These are phyloP conservation scores for Odontocolon sp. DNA, from an alignment of 2,888 invertebrate species.

Conservation along the genomic window DNA sequence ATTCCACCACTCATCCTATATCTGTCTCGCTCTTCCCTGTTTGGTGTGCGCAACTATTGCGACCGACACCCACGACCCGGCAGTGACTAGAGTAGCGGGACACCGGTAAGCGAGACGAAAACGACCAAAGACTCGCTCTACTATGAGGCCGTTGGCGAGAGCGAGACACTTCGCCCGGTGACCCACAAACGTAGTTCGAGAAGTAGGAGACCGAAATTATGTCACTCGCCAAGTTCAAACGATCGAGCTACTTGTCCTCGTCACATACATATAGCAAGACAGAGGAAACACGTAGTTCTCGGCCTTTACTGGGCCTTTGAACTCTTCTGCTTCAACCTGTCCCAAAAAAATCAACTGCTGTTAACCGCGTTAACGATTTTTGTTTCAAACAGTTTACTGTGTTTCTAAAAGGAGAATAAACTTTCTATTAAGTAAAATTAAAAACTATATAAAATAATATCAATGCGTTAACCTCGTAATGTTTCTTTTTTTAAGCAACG, in stretches of 20 bases:
- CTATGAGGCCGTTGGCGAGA: too few species aligned
- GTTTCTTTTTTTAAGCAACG: too few species aligned
- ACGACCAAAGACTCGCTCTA: conserved; percentile 19
- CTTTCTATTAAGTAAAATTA: too few species aligned
- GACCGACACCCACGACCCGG: conserved; percentile 30
- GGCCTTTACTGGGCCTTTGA: conserved; percentile 23
- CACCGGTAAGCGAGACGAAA: conserved; percentile 47
- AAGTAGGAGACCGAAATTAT: conserved; percentile 56
- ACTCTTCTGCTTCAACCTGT: conserved; percentile 32
- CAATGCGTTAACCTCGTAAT: too few species aligned
- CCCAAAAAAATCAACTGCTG: too few species aligned
- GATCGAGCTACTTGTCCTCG: conserved; percentile 36
- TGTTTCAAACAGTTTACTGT: too few species aligned
- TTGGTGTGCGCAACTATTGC: conserved; percentile 30
- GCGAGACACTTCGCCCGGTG: conserved; percentile 49
- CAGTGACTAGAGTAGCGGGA: conserved; percentile 48
- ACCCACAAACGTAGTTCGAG: conserved; percentile 51
- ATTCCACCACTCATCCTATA: conserved; percentile 33
- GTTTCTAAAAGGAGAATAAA: too few species aligned
- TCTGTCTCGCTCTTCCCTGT: conserved; percentile 33
- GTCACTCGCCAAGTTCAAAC: conserved; percentile 59
- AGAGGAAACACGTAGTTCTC: not conserved
- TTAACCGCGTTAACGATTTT: too few species aligned
- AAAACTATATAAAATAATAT: too few species aligned
- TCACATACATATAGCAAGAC: too few species aligned